Evolutionary conservation across 2,888 invertebrate species (phyloP), one percentile per base, ranked within the genome.

Genomic region (Megamerina dolium): DNA sequence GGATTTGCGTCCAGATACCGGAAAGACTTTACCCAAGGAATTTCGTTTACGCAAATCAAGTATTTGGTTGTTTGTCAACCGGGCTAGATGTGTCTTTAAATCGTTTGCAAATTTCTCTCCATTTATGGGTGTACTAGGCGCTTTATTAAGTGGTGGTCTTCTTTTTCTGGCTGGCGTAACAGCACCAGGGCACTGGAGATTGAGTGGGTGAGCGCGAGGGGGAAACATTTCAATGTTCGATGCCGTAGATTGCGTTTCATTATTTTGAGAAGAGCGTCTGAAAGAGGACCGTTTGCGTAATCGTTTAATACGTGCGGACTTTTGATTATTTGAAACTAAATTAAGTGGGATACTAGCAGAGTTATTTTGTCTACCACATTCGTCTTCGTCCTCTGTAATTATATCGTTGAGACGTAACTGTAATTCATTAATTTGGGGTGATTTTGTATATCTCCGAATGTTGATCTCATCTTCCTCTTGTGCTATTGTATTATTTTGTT

Each of bases 41-140:
- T 58, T 58, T 4, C 61, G 63, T 41, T 61, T 67, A 2, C 64
- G 58, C 20, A 65, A 49, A 48, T 65, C 64, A 3, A 65, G 48
- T 40, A 65, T 61, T 51, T 65, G 63, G 38, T 58, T 59, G 45
- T 67, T 61, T 34, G 59, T 67, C 53, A 66, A 55, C 8, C 61
- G 56, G 1, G 53, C 54, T 41, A 65, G 43, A 9, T 50, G 43
- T 9, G 35, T 20, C 16, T 50, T 50, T 8, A 56, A 32, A 33
- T 65, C 68, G 10, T 41, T 17, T 2, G 66, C 64, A 43, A 61
- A 65, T 19, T 49, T 34, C 43, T 65, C 68, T 5, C 68, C 64
- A 49, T 65, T 65, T 33, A 66, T 57, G 1, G 64, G 55, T 4
- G 48, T 48, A 10, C 48, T 53, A 1, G 58, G 56, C 2, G 64